Base-by-base conservation (phyloP, 92 coral and sea anemone genomes). In the Chrysogorgia sp. region DNA sequence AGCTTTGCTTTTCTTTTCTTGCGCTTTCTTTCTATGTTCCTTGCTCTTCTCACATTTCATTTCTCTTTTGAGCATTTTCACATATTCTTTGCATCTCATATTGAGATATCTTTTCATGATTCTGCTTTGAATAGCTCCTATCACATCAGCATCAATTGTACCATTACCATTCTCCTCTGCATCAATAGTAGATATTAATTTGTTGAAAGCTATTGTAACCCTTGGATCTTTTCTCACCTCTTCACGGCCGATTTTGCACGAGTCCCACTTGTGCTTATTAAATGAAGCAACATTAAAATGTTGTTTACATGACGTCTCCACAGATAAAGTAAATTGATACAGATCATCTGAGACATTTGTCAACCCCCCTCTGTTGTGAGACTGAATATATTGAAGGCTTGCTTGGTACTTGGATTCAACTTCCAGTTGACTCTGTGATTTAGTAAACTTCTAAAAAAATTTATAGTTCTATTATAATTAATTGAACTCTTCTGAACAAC, bases 31-130 rank as follows among this genome's bases (percentile, higher is more conserved):
- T 43, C 82, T 75, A 57, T 83, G 87, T 57, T 55, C 67, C 15
- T 65, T 75, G 35, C 15, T 32, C 29, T 83, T 83, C 67, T 75
- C 62, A 55, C 34, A 48, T 33, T 83, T 83, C 14, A 83, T 10
- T 24, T 83, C 79, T 32, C 69, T 12, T 50, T 83, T 83, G 10
- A 83, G 57, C 25, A 66, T 35, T 40, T 74, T 83, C 10, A 83
- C 56, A 75, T 17, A 83, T 37, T 83, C 87, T 65, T 83, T 74
- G 37, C 82, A 75, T n/a, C 87, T 75, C 87, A 75, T 75, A 28
- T 83, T 75, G 33, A 83, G 70, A 26, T 83, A 74, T 10, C 82
- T 50, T 22, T 69, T 67, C 59, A 79, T 52, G 22, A 79, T 23
- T 40, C 83, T 79, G 40, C 22, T 9, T 41, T 50, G 56, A 66